These are phyloP conservation scores for Pipistrellus pygmaeus DNA, from an alignment of 2,797 vertebrate genomes.

Conservation along the genomic window DNA sequence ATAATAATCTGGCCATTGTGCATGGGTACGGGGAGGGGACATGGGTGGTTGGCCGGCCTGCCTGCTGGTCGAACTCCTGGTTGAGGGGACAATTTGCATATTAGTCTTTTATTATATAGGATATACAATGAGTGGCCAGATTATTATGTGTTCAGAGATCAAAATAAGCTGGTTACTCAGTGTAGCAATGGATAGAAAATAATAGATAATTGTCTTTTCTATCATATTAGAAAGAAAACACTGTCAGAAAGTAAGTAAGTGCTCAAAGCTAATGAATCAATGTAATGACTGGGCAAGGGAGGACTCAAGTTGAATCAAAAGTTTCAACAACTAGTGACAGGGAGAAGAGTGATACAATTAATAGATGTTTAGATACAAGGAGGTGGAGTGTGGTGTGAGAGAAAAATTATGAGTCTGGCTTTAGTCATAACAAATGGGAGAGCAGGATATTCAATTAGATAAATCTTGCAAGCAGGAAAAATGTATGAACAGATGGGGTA, in stretches of 20 bases:
- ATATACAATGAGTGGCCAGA: too few species aligned
- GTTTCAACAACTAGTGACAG: background rate
- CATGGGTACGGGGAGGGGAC: too few species aligned
- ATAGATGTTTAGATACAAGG: background rate
- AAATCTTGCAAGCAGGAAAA: background rate
- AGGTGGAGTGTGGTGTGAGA: background rate
- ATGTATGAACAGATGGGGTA: background rate
- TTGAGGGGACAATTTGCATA: too few species aligned
- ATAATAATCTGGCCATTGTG: too few species aligned
- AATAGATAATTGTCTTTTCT: background rate
- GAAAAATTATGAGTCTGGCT: conserved; percentile 31
- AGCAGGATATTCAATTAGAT: background rate
- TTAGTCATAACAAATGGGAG: background rate
- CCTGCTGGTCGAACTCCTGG: too few species aligned
- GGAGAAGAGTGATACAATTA: background rate
- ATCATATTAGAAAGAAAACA: background rate
- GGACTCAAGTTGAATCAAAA: background rate
- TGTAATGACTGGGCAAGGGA: background rate
- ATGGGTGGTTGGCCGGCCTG: too few species aligned
- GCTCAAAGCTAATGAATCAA: background rate
- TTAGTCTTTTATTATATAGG: too few species aligned
- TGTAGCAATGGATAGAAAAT: background rate
- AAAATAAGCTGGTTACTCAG: too few species aligned
- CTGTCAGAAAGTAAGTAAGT: background rate
- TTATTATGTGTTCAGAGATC: too few species aligned